Evolutionary conservation across 2,888 invertebrate genomes (phyloP), one percentile per base, ranked within the genome.

Genomic region (Chalcosyrphus nemorum): DNA sequence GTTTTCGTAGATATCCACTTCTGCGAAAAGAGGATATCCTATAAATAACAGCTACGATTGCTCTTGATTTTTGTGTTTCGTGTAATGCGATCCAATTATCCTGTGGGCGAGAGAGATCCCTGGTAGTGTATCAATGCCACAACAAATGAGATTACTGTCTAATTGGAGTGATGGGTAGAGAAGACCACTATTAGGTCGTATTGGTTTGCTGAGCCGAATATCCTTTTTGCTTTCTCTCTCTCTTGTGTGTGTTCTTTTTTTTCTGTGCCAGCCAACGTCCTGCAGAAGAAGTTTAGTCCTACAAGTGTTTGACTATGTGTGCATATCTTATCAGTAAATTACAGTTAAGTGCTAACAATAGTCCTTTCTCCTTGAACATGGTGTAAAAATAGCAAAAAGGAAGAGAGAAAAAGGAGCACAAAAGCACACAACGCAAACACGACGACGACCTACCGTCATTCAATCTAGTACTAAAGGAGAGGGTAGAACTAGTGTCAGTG

Each of bases 311-410:
- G 70, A 68, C 70, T 65, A 57, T 84, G 84, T 84, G 84, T 84
- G 84, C 84, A 84, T 84, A 84, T 84, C 80, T 84, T 84, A 84
- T 84, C 84, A 84, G 78, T 75, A 80, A 80, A 84, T 84, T 84
- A 84, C 84, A 84, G 84, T 63, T 80, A 80, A 84, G 84, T 84
- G 84, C 84, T 80, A 80, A 84, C 84, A 84, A 84, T 75, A 50
- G 84, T 74, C 84, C 68, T 80, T 82, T 59, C 68, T 80, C 56
- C 78, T 59, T 13, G 63, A 75, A 70, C 84, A 84, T 75, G 63
- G 65, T 56, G 32, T 65, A 52, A 65, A 70, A 66, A 66, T 45
- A 59, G 47, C 35, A 35, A 38, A 52, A 11, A 45, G 3, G 9
- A 61, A 32, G 32, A 63, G 59, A 38, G 29, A 24, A 35, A 35